A percentile compares a stretch with the other conserved stretches of the same genome.
These are phyloP conservation scores for Embiotoca jacksoni DNA, from an alignment of 2,113 vertebrate species.

Conservation along the genomic window DNA sequence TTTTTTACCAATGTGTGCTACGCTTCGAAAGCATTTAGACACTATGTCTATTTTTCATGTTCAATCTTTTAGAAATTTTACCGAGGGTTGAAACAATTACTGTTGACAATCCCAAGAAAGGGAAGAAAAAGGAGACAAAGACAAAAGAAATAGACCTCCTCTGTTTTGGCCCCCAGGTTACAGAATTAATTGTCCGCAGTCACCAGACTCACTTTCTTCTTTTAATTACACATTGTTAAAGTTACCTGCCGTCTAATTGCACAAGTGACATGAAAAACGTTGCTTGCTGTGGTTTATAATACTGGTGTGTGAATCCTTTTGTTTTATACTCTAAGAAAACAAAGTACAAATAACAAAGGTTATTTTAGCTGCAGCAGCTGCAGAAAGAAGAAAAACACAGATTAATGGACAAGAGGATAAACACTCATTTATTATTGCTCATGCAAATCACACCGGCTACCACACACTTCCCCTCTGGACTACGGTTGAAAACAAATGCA, in stretches of 20 bases:
- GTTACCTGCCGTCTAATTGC: background rate
- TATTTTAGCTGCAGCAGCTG: conserved; percentile 4
- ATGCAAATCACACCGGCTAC: background rate
- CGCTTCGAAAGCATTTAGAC: background rate
- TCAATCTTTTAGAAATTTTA: background rate
- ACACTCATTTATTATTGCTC: background rate
- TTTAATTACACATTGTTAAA: background rate
- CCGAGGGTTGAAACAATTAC: background rate
- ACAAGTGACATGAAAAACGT: background rate
- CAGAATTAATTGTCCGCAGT: background rate
- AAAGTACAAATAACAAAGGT: background rate
- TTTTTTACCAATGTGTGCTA: background rate
- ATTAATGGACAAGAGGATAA: background rate
- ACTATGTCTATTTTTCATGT: background rate
- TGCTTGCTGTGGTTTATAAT: background rate
- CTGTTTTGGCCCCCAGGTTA: background rate
- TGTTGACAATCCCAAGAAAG: background rate
- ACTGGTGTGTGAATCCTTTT: background rate
- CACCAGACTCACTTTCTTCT: background rate
- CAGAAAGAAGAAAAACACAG: background rate
- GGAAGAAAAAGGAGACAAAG: background rate
- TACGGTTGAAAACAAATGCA: background rate
- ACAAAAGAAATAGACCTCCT: background rate
- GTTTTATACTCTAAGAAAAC: conserved; percentile 1
- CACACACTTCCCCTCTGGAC: background rate